A percentile compares a stretch with the other conserved stretches of the same genome.
Conservation (phyloP, 1,140 invertebrate genomes). For the Dysdera silvatica region DNA sequence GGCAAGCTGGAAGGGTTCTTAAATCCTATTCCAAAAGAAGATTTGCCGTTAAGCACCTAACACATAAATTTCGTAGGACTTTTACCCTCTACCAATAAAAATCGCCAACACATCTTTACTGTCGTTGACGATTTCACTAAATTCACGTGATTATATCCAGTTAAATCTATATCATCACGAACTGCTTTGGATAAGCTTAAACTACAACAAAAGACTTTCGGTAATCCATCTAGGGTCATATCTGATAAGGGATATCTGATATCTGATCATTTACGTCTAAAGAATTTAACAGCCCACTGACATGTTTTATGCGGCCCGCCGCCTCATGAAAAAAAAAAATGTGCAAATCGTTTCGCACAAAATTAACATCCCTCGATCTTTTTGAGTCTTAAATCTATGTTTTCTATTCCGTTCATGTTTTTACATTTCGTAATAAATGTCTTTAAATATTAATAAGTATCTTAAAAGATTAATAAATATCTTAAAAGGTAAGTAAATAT, state of each 20-base stretch:
- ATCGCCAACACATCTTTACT: neutral
- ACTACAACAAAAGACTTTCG: neutral
- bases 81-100: neutral
- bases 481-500: too few species aligned
- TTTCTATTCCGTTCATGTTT: too few species aligned
- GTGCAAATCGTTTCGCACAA: too few species aligned
- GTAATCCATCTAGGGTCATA: neutral
- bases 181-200: neutral
- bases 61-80: neutral
- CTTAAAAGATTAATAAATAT: too few species aligned
- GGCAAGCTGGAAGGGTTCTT: constrained; percentile 3
- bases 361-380: too few species aligned
- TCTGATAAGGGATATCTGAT: neutral
- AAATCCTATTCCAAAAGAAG: constrained; percentile 3
- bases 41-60: constrained; percentile 1
- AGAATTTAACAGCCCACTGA: too few species aligned
- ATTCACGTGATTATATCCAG: neutral
- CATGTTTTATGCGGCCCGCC: too few species aligned
- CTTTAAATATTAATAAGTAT: too few species aligned
- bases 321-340: too few species aligned
- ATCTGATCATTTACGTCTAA: neutral
- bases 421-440: too few species aligned
- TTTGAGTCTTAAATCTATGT: too few species aligned
- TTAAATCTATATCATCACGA: neutral
- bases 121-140: neutral